Evolutionary conservation across 1,140 invertebrate species (phyloP), one percentile per base, ranked within the genome.

Genomic region (Aradophagus sp.): DNA sequence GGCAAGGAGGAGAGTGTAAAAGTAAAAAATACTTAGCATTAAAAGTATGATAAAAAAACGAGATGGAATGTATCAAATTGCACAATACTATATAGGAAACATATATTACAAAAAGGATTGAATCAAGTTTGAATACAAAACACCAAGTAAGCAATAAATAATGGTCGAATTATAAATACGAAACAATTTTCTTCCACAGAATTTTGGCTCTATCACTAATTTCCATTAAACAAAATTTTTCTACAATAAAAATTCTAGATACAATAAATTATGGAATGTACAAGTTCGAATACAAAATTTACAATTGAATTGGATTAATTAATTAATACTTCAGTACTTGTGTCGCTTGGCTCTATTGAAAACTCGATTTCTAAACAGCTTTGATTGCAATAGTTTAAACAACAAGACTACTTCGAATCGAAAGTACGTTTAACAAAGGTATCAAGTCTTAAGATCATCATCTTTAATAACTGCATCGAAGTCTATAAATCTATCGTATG

Each of bases 41-140:
- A 77, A 74, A 77, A 74, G 36, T 76, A 47, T 59, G 38, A 62
- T 35, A 72, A 76, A 44, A 75, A 73, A 63, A 77, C 20, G 32
- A 69, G 56, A 69, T 50, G 82, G 79, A 85, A 84, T 84, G 81
- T 80, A 75, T 81, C 78, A 75, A 80, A 84, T 85, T 82, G 66
- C 81, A 84, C 81, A 81, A 80, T 84, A 82, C 73, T 80, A 73
- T 76, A 53, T 76, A 66, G 53, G 71, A 38, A 76, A 76, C 62
- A 44, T 77, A 79, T 73, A 59, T 56, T 75, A 79, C 70, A 74
- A 78, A 31, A 48, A 62, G 66, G 56, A 69, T 56, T 69, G 66
- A 56, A 19, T 59, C 35, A 39, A 67, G 56, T 48, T 29, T 12
- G 16, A 48, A 39, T 41, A 15, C 1, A 5, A 20, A 26, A 8